phyloP scores from a whole-genome alignment of 2,113 vertebrate genomes.

The Fregetta grallaria region DNA sequence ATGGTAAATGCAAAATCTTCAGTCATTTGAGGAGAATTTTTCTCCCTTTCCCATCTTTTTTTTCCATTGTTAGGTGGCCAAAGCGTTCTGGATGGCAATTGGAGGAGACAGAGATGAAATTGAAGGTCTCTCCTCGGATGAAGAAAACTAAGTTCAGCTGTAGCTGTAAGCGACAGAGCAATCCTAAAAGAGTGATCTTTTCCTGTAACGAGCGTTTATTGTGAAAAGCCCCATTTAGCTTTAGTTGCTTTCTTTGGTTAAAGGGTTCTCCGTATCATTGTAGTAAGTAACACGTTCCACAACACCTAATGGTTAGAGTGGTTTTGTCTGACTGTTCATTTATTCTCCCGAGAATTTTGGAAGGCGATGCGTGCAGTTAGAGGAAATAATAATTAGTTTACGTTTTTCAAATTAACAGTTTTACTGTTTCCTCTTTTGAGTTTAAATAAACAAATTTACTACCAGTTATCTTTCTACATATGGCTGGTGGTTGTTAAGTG shows the following conservation, averaged over 20 bases:
- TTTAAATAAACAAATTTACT: constrained; percentile 1
- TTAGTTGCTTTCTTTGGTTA: not conserved
- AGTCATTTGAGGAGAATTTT: not conserved
- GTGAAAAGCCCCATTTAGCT: not conserved
- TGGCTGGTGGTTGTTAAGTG: not conserved
- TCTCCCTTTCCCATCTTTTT: not conserved
- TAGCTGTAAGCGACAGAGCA: not conserved
- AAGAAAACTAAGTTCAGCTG: constrained; percentile 80
- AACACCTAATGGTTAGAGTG: not conserved
- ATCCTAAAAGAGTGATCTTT: not conserved
- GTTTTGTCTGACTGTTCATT: not conserved
- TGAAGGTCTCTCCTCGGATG: constrained; percentile 91
- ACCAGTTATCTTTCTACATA: not conserved
- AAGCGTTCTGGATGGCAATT: constrained; percentile 98
- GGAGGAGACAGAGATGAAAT: constrained; percentile 96
- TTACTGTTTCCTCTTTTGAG: not conserved
- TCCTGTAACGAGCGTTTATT: not conserved
- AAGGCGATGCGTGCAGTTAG: not conserved
- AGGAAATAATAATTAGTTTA: not conserved
- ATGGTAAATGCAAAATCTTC: not conserved
- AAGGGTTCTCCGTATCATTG: not conserved
- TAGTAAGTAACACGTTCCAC: not conserved
- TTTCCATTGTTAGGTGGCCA: constrained; percentile 83
- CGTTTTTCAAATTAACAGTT: not conserved
- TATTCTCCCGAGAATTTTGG: not conserved